Conservation (phyloP, 2,888 invertebrate genomes). For the Tridacna gigas region DNA sequence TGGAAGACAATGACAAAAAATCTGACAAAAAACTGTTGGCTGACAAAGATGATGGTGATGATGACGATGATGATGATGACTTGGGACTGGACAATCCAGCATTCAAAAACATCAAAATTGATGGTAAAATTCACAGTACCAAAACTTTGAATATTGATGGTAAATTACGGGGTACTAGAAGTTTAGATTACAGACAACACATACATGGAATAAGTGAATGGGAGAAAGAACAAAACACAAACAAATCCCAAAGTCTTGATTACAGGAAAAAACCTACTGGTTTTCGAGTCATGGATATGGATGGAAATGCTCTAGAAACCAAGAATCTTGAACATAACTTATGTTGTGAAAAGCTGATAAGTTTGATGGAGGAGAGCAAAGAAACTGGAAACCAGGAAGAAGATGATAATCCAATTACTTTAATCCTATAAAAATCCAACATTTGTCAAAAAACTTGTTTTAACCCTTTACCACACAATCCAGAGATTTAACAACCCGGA, state of each 20-base stretch:
- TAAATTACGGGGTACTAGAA: conserved; percentile 17
- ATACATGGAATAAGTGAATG: conserved; percentile 9
- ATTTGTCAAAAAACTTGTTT: neutral
- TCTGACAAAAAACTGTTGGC: neutral
- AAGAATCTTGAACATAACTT: conserved; percentile 8
- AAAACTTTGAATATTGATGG: conserved; percentile 18
- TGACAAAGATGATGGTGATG: neutral
- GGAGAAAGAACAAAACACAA: neutral
- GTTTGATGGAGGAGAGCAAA: conserved; percentile 12
- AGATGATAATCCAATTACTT: conserved; percentile 15
- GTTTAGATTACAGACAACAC: conserved; percentile 15
- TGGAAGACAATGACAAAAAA: neutral
- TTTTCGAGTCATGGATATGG: conserved; percentile 18
- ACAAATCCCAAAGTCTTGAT: conserved; percentile 17
- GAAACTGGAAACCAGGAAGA: neutral
- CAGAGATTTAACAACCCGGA: no score
- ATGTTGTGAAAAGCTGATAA: conserved; percentile 10
- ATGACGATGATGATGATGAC: conserved; percentile 29
- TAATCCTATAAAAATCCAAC: neutral
- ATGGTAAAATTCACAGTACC: conserved; percentile 40
- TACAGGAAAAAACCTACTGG: neutral
- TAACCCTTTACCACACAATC: neutral
- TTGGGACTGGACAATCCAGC: conserved; percentile 31
- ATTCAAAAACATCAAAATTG: conserved; percentile 49
- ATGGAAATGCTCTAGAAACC: conserved; percentile 6